Evolutionary conservation across 2,797 vertebrate genomes (phyloP), one percentile per base, ranked within the genome.

Genomic region (Benthosema pterotum): DNA sequence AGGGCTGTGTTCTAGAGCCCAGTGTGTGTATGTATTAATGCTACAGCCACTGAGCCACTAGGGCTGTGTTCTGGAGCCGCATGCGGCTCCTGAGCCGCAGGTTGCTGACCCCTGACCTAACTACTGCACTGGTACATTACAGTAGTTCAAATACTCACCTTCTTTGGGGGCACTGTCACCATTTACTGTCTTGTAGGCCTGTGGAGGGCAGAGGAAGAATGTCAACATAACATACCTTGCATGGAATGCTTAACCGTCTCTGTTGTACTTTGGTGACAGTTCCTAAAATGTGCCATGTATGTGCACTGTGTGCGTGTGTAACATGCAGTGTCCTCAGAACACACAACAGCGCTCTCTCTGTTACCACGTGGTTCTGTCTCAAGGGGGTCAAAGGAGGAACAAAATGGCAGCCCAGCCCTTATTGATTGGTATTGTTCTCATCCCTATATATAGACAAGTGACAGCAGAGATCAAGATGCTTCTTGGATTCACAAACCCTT

Each of bases 141-240:
- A 18, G 52, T 3, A 18, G 17, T 63, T 7, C 32, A 38, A 8
- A 17, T 4, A 72, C 89, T 90, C 62, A 92, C 92, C 84, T 25
- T 87, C 87, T 25, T 71, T 72, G 18, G 61, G 38, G n/a, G 80
- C 83, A n/a, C 57, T 80, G 45, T 88, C 89, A 47, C 83, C 83
- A 6, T 13, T 86, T 63, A 91, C 81, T 0, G 88, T 75, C 77
- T 88, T 93, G 82, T 92, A 93, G 38, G 89, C 90, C 92, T 93
- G 74, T 50, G n/a, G 19, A 17, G 25, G 65, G 54, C 65, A 61
- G 7, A 46, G 25, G 2, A n/a, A 11, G 0, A 4, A 13, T 73
- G 66, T 52, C 69, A 66, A 67, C 72, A 69, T 25, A 15, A 4
- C n/a, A 38, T 14, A 15, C 50, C 18, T 15, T 15, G 57, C 15